phyloP scores from a whole-genome alignment of 2,797 vertebrate species.

The Apogon hyalosoma region DNA sequence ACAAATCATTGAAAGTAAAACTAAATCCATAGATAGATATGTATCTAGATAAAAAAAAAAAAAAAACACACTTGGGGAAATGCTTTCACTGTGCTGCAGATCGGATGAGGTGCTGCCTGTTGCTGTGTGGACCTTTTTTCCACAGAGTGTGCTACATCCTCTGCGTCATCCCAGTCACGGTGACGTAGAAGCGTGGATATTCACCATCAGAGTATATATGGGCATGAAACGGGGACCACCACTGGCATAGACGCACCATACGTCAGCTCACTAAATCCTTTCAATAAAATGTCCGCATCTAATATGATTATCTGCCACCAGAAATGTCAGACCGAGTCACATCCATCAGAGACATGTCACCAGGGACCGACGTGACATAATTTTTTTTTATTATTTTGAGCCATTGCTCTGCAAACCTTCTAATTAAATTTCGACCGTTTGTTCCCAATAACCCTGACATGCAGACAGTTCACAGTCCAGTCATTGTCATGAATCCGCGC shows the following conservation, averaged over 20 bases:
- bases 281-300: conserved; percentile 32
- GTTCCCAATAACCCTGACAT: too few species aligned
- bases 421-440: too few species aligned
- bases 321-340: neutral
- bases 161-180: conserved; percentile 64
- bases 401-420: neutral
- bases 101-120: too few species aligned
- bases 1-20: neutral
- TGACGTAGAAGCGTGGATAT: conserved; percentile 67
- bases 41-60: neutral
- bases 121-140: conserved; percentile 36
- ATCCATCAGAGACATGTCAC: neutral
- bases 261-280: conserved; percentile 51
- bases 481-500: neutral
- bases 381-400: neutral
- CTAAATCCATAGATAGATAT: neutral
- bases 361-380: neutral
- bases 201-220: conserved; percentile 41
- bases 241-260: conserved; percentile 50
- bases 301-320: conserved; percentile 39
- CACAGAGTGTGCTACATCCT: conserved; percentile 38
- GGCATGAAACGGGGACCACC: conserved; percentile 58
- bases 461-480: neutral
- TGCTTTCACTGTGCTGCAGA: neutral
- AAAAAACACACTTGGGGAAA: neutral